Evolutionary conservation across 2,888 invertebrate species (phyloP).

Genomic region (Ormia ochracea): DNA sequence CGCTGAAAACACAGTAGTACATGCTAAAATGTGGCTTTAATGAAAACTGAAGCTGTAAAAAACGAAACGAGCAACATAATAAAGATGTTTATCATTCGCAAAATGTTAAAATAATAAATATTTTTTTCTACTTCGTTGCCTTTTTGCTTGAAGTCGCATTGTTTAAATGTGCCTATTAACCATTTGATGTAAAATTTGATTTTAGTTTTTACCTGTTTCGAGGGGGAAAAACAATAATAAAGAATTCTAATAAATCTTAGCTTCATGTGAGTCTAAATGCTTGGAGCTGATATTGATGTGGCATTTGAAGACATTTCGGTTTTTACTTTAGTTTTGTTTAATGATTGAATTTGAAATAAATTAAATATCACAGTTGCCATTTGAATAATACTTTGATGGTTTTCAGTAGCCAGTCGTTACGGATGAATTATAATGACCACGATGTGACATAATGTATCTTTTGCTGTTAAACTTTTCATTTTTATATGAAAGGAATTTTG

Average conservation of each 20-base stretch:
- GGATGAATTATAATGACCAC: constrained; percentile 1
- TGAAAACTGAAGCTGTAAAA: constrained; percentile 18
- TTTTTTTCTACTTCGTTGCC: constrained; percentile 1
- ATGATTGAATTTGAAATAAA: constrained; percentile 32
- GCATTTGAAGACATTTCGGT: constrained; percentile 20
- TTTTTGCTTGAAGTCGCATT: constrained; percentile 3
- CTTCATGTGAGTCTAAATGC: constrained; percentile 23
- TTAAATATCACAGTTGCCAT: constrained; percentile 50
- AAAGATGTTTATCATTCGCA: constrained; percentile 54
- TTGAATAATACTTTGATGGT: constrained; percentile 45
- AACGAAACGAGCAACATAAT: constrained; percentile 45
- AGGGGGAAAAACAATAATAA: not conserved
- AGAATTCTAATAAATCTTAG: constrained; percentile 42
- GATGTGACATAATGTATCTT: not conserved
- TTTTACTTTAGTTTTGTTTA: not conserved
- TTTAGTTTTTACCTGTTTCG: not conserved
- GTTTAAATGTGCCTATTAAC: constrained; percentile 41
- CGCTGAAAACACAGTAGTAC: constrained; percentile 37
- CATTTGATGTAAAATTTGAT: constrained; percentile 21
- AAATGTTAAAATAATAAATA: constrained; percentile 61
- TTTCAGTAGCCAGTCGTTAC: constrained; percentile 39
- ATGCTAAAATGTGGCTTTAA: constrained; percentile 47
- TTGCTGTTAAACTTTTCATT: not conserved
- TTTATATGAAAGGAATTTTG: constrained; percentile 3
- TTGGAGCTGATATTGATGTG: not conserved